These are phyloP conservation scores for Todiramphus chloris DNA, from an alignment of 2,113 vertebrate species.

Conservation along the genomic window DNA sequence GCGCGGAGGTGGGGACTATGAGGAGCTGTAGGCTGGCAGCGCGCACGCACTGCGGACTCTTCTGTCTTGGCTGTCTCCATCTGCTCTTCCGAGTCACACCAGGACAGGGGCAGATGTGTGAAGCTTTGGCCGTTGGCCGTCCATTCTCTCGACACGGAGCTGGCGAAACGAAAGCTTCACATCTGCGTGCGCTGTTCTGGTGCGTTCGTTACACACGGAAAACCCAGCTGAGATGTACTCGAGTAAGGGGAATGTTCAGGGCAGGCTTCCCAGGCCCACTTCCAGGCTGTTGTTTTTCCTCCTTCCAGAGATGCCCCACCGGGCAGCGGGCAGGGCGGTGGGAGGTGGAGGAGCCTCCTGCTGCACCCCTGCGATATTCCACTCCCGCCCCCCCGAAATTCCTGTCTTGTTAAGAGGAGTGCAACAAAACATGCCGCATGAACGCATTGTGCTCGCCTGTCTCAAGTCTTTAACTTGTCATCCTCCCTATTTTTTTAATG, in stretches of 20 bases:
- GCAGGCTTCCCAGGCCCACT: not conserved
- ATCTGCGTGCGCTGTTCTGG: conserved; percentile 33
- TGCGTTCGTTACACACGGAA: not conserved
- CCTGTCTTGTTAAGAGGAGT: conserved; percentile 18
- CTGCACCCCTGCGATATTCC: not conserved
- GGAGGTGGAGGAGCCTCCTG: not conserved
- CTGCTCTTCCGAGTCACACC: not conserved
- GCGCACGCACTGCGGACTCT: not conserved
- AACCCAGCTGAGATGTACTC: not conserved
- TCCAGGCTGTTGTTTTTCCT: not conserved
- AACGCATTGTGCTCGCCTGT: conserved; percentile 11
- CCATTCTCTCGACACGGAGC: not conserved
- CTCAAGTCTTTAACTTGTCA: conserved; percentile 29
- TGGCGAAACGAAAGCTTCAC: conserved; percentile 46
- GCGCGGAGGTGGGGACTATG: conserved; percentile 88
- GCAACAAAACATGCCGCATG: conserved; percentile 39
- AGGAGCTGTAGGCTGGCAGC: conserved; percentile 84
- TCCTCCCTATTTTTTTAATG: conserved; percentile 48
- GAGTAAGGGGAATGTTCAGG: not conserved
- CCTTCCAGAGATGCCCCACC: not conserved
- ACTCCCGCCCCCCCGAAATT: conserved; percentile 33
- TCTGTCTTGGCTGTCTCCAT: not conserved
- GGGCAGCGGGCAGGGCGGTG: not conserved
- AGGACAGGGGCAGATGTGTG: conserved; percentile 3
- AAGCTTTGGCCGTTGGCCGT: not conserved